Percentiles rank a stretch among this genome's conserved stretches.
phyloP scores from a whole-genome alignment of 2,888 invertebrate species.

The Andrena minutula region DNA sequence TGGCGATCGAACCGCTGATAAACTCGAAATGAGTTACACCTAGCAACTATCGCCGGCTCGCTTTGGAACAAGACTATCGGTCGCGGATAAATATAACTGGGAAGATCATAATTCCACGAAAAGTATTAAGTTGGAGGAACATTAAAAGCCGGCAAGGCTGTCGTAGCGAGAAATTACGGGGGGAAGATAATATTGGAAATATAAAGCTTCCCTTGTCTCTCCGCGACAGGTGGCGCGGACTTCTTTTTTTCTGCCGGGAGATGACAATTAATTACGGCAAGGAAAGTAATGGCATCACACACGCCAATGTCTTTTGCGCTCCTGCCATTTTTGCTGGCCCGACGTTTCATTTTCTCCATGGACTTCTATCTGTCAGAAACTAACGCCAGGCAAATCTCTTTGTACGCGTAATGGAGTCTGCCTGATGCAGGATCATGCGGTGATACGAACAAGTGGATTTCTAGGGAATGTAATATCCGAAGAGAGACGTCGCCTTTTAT shows the following conservation, averaged over 20 bases:
- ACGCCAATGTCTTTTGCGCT: constrained; percentile 11
- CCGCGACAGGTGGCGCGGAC: constrained; percentile 58
- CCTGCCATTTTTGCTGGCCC: background rate
- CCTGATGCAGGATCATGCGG: background rate
- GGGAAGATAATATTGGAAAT: constrained; percentile 71
- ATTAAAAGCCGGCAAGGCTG: constrained; percentile 42
- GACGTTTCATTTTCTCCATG: constrained; percentile 33
- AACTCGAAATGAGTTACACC: constrained; percentile 38
- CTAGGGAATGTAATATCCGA: background rate
- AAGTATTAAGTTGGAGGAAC: constrained; percentile 61
- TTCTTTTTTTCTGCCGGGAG: constrained; percentile 26
- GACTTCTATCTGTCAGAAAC: constrained; percentile 47
- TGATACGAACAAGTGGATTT: background rate
- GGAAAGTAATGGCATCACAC: constrained; percentile 50
- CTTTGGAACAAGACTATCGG: constrained; percentile 28
- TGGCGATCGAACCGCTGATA: constrained; percentile 25
- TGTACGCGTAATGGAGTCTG: constrained; percentile 18
- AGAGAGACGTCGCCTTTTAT: background rate
- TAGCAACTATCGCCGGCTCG: constrained; percentile 4
- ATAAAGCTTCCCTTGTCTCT: constrained; percentile 57
- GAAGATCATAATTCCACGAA: constrained; percentile 64
- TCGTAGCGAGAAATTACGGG: constrained; percentile 59
- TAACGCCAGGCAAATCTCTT: constrained; percentile 21
- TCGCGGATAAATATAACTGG: constrained; percentile 33
- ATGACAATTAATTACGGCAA: constrained; percentile 65